Percentiles rank a stretch among this genome's conserved stretches.
These are phyloP conservation scores for Ametastegia equiseti DNA, from an alignment of 2,888 invertebrate species.

Conservation along the genomic window DNA sequence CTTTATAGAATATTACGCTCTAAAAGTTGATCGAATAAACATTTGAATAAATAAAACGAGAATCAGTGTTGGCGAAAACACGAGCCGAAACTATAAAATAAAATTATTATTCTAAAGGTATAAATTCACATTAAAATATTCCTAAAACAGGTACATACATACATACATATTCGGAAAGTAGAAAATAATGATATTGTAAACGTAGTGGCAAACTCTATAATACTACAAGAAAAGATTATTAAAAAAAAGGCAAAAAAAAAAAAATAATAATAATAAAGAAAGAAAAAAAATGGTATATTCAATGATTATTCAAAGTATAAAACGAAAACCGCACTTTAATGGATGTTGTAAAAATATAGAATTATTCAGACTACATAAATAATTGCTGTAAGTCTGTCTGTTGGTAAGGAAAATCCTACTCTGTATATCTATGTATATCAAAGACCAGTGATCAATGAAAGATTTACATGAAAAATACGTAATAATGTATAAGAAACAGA, in stretches of 20 bases:
- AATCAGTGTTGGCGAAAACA: conserved; percentile 70
- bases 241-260: conserved; percentile 49
- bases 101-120: conserved; percentile 57
- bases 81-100: conserved; percentile 60
- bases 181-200: conserved; percentile 68
- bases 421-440: conserved; percentile 55
- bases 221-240: conserved; percentile 54
- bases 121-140: conserved; percentile 52
- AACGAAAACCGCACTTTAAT: conserved; percentile 67
- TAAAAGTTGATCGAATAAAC: conserved; percentile 4
- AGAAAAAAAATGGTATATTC: conserved; percentile 65
- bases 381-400: conserved; percentile 65
- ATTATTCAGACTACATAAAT: conserved; percentile 67
- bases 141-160: conserved; percentile 57
- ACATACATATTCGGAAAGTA: conserved; percentile 70
- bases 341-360: conserved; percentile 67
- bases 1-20: not conserved
- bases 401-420: conserved; percentile 53
- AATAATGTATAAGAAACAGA: conserved; percentile 53
- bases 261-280: not conserved
- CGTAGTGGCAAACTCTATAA: conserved; percentile 70
- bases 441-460: conserved; percentile 25
- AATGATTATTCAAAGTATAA: conserved; percentile 71
- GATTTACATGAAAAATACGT: not conserved
- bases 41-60: conserved; percentile 50